These are phyloP conservation scores for Barnardius zonarius DNA, from an alignment of 2,113 vertebrate genomes.

Conservation along the genomic window DNA sequence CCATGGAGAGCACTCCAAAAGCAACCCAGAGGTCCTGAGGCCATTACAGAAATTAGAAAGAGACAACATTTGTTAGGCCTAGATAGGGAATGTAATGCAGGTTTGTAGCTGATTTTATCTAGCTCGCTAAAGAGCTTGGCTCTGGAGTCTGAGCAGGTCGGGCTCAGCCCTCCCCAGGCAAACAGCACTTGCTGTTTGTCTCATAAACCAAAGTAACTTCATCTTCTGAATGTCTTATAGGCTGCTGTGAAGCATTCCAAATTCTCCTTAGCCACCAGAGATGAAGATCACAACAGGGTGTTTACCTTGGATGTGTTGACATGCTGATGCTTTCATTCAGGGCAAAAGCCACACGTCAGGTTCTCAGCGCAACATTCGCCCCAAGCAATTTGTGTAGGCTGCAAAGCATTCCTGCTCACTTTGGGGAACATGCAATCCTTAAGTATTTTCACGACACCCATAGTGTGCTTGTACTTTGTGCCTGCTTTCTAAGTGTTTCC, in stretches of 20 bases:
- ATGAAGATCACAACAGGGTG: not conserved
- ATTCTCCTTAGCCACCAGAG: not conserved
- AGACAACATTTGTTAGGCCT: not conserved
- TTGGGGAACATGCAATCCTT: not conserved
- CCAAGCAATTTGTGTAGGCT: not conserved
- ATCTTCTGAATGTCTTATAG: not conserved
- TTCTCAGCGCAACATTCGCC: not conserved
- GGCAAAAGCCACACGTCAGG: not conserved
- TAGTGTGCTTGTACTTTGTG: not conserved
- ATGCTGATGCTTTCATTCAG: not conserved
- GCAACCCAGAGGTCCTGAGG: not conserved
- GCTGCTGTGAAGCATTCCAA: not conserved
- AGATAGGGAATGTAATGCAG: not conserved
- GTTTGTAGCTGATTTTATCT: not conserved
- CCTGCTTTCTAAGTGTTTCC: not conserved
- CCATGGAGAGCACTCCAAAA: fast-evolving
- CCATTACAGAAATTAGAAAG: not conserved
- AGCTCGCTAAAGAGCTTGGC: not conserved
- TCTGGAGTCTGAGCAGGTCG: not conserved
- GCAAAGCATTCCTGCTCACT: not conserved
- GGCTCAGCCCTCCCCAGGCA: not conserved
- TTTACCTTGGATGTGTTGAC: not conserved
- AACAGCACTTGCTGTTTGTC: not conserved
- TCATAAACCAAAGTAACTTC: not conserved
- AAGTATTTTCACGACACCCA: not conserved